Evolutionary conservation across 2,113 vertebrate genomes (phyloP).

Genomic region (Bufo bufo): DNA sequence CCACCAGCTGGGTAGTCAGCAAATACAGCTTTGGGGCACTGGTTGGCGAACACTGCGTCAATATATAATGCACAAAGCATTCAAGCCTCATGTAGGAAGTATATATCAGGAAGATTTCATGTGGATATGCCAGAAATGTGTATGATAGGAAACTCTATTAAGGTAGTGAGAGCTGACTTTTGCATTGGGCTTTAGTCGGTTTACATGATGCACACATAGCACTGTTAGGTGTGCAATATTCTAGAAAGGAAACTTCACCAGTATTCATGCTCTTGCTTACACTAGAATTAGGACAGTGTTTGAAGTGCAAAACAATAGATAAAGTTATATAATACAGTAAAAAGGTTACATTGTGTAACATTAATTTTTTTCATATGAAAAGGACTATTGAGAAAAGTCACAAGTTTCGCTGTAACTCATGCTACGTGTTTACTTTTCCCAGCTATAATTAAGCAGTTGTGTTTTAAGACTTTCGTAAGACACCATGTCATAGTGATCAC

Average conservation of each 20-base stretch:
- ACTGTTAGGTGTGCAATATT: too few species aligned
- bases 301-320: not conserved
- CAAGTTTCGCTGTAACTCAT: not conserved
- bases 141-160: too few species aligned
- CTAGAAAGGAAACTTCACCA: not conserved
- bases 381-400: not conserved
- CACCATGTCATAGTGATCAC: not conserved
- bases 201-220: not conserved
- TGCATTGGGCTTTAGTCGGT: not conserved
- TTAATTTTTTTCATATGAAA: not conserved
- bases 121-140: too few species aligned
- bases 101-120: too few species aligned
- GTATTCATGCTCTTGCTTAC: not conserved
- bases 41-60: too few species aligned
- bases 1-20: too few species aligned
- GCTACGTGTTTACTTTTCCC: constrained; percentile 38
- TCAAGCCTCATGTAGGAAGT: too few species aligned
- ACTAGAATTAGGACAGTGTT: not conserved
- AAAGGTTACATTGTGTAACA: not conserved
- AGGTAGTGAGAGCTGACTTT: too few species aligned
- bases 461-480: constrained; percentile 5
- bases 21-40: too few species aligned
- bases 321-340: not conserved
- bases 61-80: too few species aligned
- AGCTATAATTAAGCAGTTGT: constrained; percentile 6